A percentile compares a stretch with the other conserved stretches of the same genome.
These are phyloP conservation scores for Pollenia labialis DNA, from an alignment of 2,888 invertebrate genomes.

Conservation along the genomic window DNA sequence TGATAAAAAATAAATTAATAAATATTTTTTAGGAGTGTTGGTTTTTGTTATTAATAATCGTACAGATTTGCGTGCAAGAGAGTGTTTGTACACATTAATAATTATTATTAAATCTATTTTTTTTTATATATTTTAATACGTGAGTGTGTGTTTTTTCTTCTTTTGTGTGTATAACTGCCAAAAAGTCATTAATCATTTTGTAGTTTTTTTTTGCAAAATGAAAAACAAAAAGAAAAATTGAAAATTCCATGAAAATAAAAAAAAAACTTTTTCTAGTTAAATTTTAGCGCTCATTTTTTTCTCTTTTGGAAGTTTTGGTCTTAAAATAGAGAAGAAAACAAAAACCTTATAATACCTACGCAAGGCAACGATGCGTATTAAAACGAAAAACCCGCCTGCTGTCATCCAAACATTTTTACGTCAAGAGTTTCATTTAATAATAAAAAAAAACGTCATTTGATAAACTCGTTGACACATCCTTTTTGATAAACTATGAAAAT, in stretches of 20 bases:
- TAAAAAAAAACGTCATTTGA: conserved; percentile 43
- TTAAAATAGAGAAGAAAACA: neutral
- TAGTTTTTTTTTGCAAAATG: conserved; percentile 12
- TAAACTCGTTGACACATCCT: conserved; percentile 70
- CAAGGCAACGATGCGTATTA: conserved; percentile 64
- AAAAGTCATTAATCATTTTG: conserved; percentile 68
- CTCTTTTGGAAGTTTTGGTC: neutral
- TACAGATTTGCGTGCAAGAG: neutral
- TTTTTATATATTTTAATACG: conserved; percentile 33
- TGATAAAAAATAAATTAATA: conserved; percentile 54
- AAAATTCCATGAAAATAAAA: conserved; percentile 56
- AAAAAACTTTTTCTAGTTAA: conserved; percentile 1
- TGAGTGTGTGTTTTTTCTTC: conserved; percentile 4
- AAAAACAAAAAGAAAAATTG: conserved; percentile 55
- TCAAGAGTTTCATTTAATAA: conserved; percentile 35
- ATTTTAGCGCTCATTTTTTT: neutral
- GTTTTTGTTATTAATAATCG: neutral
- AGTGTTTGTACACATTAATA: conserved; percentile 9
- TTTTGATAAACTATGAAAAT: conserved; percentile 35
- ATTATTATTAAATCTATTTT: conserved; percentile 51
- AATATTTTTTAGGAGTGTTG: conserved; percentile 59
- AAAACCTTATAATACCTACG: conserved; percentile 57
- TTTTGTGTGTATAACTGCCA: neutral
- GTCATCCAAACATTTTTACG: conserved; percentile 60
- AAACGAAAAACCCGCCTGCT: conserved; percentile 68